A percentile compares a stretch with the other conserved stretches of the same genome.
Evolutionary conservation across 2,888 invertebrate species (phyloP).

Genomic region (Esperia sulphurella): DNA sequence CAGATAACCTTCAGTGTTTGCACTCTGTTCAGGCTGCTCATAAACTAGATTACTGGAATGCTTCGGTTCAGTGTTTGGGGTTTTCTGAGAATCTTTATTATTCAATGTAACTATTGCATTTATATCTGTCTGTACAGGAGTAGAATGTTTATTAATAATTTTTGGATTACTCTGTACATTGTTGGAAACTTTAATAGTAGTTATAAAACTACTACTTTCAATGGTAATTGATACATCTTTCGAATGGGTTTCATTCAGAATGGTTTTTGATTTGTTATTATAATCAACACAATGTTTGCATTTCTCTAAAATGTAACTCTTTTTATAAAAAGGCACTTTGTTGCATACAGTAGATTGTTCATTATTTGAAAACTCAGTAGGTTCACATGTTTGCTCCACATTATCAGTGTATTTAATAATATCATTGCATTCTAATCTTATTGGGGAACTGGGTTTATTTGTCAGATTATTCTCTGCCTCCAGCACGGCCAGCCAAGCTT

Average conservation of each 20-base stretch:
- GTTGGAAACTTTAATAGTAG: slow-evolving; percentile 41
- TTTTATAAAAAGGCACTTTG: slow-evolving; percentile 55
- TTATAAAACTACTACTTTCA: slow-evolving; percentile 35
- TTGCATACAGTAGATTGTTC: slow-evolving; percentile 3
- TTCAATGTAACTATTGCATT: slow-evolving; percentile 9
- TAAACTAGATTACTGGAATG: no score
- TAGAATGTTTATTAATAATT: slow-evolving; percentile 21
- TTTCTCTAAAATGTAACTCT: slow-evolving; percentile 35
- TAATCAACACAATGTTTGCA: slow-evolving; percentile 33
- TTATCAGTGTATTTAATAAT: slow-evolving; percentile 5
- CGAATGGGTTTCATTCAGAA: slow-evolving; percentile 6
- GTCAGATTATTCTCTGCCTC: slow-evolving; percentile 37
- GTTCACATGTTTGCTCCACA: slow-evolving; percentile 1
- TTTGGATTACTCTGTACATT: slow-evolving; percentile 15
- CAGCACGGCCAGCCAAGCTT: slow-evolving; percentile 50
- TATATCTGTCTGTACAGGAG: slow-evolving; percentile 46
- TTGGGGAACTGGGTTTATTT: slow-evolving; percentile 15
- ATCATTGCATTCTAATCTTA: slow-evolving; percentile 13
- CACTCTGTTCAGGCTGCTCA: background rate
- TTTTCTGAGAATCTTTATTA: background rate
- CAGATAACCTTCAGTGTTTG: background rate
- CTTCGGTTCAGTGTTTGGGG: background rate
- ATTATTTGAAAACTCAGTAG: background rate
- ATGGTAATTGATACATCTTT: slow-evolving; percentile 45
- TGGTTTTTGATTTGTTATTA: slow-evolving; percentile 6